Percentiles rank a stretch among this genome's conserved stretches.
phyloP scores from a whole-genome alignment of 2,113 vertebrate species.

The Hyperoodon ampullatus region DNA sequence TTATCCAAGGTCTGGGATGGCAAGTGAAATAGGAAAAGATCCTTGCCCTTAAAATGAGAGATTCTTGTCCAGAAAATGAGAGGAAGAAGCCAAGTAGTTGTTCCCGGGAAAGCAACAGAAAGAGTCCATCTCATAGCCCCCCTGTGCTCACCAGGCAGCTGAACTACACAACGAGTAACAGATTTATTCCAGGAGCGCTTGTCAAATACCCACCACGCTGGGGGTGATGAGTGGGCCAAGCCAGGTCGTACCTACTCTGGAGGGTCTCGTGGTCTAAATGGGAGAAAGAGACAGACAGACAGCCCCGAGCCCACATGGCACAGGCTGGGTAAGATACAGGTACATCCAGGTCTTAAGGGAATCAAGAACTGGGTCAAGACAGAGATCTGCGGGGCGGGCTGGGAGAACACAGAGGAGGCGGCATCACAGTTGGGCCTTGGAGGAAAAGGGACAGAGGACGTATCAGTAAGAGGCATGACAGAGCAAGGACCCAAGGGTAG shows the following conservation, averaged over 20 bases:
- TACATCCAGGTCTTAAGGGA: background rate
- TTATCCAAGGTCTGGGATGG: background rate
- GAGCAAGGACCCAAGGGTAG: background rate
- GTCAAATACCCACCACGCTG: background rate
- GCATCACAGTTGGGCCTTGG: background rate
- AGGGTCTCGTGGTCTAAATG: background rate
- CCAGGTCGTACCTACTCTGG: background rate
- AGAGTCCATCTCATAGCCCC: background rate
- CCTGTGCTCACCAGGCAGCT: background rate
- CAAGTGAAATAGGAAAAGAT: background rate
- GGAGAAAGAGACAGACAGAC: background rate
- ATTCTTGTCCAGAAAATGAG: background rate
- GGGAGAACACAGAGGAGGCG: background rate
- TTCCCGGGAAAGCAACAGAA: constrained; percentile 41
- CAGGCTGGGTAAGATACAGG: background rate
- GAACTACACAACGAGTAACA: background rate
- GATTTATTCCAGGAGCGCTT: background rate
- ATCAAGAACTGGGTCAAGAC: background rate
- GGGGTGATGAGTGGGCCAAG: background rate
- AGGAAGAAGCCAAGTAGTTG: background rate
- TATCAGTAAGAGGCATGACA: background rate
- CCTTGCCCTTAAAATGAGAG: constrained; percentile 9
- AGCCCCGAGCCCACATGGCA: background rate
- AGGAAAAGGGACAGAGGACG: background rate
- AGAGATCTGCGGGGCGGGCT: background rate